phyloP scores from a whole-genome alignment of 2,797 vertebrate species.

The Chloroceryle inda region DNA sequence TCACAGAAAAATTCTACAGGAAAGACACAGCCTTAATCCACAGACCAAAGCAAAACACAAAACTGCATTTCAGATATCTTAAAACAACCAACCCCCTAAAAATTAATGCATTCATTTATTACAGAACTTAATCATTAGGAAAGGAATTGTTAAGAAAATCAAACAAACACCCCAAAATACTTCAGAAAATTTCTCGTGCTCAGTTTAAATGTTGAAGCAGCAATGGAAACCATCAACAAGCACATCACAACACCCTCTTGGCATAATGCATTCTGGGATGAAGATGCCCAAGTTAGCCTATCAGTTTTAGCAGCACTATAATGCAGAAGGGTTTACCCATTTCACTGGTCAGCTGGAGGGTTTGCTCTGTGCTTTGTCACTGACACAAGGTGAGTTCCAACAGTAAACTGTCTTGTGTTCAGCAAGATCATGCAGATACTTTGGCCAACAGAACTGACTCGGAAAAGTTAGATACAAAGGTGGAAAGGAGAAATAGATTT shows the following conservation, averaged over 20 bases:
- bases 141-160: neutral
- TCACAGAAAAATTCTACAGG: neutral
- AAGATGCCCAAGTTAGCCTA: too few relatives aligned
- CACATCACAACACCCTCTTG: neutral
- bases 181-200: neutral
- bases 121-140: neutral
- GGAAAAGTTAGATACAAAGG: neutral
- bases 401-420: neutral
- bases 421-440: neutral
- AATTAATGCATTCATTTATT: neutral
- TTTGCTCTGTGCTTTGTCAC: neutral
- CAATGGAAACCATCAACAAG: neutral
- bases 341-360: neutral
- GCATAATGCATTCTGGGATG: neutral
- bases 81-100: neutral
- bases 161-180: neutral
- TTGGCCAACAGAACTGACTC: neutral
- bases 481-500: neutral
- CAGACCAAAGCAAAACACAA: neutral
- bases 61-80: neutral
- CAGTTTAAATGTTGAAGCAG: neutral
- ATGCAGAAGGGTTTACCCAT: neutral
- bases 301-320: too few relatives aligned
- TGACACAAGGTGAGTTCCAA: neutral
- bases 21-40: neutral